phyloP scores from a whole-genome alignment of 2,797 vertebrate species.

The Chelidonichthys spinosus region DNA sequence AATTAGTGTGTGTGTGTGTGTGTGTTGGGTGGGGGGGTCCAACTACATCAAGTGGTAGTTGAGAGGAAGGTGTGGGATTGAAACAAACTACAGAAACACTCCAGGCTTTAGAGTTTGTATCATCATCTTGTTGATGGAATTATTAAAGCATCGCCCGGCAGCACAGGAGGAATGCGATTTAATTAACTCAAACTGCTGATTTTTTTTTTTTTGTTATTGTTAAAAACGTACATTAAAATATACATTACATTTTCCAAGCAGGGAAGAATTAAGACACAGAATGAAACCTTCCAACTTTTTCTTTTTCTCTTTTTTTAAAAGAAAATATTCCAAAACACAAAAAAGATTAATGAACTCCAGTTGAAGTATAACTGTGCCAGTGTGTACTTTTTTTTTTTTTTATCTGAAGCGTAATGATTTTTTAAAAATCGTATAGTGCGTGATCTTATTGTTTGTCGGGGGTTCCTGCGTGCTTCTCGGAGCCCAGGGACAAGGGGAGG shows the following conservation, averaged over 20 bases:
- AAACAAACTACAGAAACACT: conserved; percentile 93
- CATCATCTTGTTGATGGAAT: conserved; percentile 92
- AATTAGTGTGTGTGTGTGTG: neutral
- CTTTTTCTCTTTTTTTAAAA: neutral
- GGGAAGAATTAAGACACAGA: conserved; percentile 15
- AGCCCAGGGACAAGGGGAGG: conserved; percentile 67
- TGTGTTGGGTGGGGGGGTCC: conserved; percentile 23
- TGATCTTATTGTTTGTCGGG: conserved; percentile 63
- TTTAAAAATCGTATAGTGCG: conserved; percentile 30
- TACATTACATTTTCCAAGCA: conserved; percentile 48
- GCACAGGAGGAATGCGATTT: conserved; percentile 91
- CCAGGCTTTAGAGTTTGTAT: conserved; percentile 89
- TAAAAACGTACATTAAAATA: conserved; percentile 77
- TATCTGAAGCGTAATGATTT: conserved; percentile 40
- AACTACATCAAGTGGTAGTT: conserved; percentile 85
- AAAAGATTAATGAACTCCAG: conserved; percentile 34
- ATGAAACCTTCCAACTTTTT: conserved; percentile 46
- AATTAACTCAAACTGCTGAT: conserved; percentile 92
- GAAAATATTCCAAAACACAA: conserved; percentile 36
- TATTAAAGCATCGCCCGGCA: conserved; percentile 92
- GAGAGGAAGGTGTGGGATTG: conserved; percentile 80
- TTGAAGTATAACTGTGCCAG: conserved; percentile 39
- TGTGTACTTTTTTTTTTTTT: conserved; percentile 50
- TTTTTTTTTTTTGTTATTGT: conserved; percentile 62
- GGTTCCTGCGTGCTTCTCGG: conserved; percentile 44